These are phyloP conservation scores for Orthosia incerta DNA, from an alignment of 2,888 invertebrate genomes.

Conservation along the genomic window DNA sequence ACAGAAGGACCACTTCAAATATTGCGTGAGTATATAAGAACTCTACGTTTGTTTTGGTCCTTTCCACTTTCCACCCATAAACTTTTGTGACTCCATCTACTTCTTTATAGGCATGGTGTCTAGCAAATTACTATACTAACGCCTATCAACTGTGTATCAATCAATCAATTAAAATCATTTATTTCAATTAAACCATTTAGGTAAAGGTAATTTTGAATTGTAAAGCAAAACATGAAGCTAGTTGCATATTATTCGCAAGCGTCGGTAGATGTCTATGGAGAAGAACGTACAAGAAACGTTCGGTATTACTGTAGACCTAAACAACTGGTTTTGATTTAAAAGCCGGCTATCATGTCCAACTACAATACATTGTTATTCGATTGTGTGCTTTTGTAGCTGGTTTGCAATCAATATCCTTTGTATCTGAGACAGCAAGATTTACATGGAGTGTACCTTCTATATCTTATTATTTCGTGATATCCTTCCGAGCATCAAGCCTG, in stretches of 20 bases:
- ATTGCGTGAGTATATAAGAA: constrained; percentile 6
- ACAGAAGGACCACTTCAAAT: constrained; percentile 37
- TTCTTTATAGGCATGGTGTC: no score
- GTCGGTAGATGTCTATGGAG: no score
- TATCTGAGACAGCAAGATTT: neutral
- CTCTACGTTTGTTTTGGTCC: neutral
- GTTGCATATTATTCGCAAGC: no score
- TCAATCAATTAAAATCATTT: no score
- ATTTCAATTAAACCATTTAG: no score
- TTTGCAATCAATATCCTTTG: neutral
- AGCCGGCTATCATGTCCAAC: neutral
- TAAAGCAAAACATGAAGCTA: no score
- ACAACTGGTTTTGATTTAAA: constrained; percentile 20
- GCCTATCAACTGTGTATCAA: neutral
- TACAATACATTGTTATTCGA: neutral
- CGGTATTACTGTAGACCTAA: neutral
- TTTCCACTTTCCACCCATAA: no score
- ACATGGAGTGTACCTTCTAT: constrained; percentile 26
- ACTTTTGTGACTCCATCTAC: neutral
- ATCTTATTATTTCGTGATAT: constrained; percentile 12
- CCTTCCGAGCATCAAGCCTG: constrained; percentile 7
- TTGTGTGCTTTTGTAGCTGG: neutral
- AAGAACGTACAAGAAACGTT: no score
- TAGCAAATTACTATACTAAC: constrained; percentile 4
- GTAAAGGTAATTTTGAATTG: no score